Conservation (phyloP, 2,888 invertebrate genomes). For the Lasioglossum lativentre region DNA sequence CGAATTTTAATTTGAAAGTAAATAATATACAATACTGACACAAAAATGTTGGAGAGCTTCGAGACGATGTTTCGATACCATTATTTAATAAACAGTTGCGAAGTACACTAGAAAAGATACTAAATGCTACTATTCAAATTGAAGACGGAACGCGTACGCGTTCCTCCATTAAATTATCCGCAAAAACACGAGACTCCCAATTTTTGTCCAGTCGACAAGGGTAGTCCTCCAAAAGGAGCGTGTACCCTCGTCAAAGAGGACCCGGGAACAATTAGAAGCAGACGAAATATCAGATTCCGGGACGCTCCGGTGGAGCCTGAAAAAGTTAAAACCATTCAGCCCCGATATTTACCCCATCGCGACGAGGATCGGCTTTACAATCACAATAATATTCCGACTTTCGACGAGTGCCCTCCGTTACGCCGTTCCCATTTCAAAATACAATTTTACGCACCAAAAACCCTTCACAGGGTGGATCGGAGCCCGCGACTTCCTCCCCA, state of each 20-base stretch:
- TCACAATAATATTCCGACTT: neutral
- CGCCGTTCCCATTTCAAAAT: neutral
- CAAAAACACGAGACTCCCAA: neutral
- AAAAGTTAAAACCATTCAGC: constrained; percentile 9
- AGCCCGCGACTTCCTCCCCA: neutral
- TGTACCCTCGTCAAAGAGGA: neutral
- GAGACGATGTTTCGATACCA: neutral
- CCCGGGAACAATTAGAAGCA: neutral
- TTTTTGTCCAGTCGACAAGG: neutral
- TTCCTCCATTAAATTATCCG: neutral
- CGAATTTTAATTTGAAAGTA: neutral
- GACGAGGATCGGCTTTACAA: neutral
- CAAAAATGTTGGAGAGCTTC: neutral
- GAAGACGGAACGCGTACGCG: neutral
- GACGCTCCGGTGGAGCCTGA: neutral
- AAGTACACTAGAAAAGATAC: neutral
- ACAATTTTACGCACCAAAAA: constrained; percentile 5
- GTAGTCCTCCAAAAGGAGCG: neutral
- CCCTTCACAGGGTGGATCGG: constrained; percentile 7
- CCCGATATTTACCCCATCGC: constrained; percentile 7
- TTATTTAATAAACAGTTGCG: neutral
- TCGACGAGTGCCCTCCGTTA: constrained; percentile 11
- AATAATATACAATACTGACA: neutral
- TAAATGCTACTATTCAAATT: neutral
- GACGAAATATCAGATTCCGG: neutral